Conservation (phyloP, 2,888 invertebrate species). For the Plebejus anna region DNA sequence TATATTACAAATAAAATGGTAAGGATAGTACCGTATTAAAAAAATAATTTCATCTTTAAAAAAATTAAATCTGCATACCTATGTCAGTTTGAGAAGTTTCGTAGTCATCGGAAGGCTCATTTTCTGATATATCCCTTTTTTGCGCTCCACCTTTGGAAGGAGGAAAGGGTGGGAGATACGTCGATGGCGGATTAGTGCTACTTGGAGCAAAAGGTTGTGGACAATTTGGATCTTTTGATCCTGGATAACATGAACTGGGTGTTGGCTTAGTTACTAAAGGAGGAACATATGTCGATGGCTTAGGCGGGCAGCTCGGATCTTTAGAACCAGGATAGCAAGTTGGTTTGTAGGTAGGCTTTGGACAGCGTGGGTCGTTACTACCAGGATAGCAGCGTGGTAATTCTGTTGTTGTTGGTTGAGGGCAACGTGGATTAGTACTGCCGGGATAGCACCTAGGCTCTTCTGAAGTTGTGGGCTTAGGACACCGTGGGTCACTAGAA, state of each 20-base stretch:
- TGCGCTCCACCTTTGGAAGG: constrained; percentile 60
- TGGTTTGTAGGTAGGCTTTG: constrained; percentile 41
- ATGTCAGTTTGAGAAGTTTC: constrained; percentile 54
- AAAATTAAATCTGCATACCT: constrained; percentile 48
- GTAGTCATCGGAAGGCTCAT: constrained; percentile 51
- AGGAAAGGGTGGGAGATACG: constrained; percentile 72
- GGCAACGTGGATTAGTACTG: constrained; percentile 48
- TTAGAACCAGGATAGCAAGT: constrained; percentile 42
- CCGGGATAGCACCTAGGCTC: constrained; percentile 38
- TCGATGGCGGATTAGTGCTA: constrained; percentile 66
- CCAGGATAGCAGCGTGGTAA: constrained; percentile 41
- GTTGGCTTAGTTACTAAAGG: constrained; percentile 50
- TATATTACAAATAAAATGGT: neutral
- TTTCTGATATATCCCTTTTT: constrained; percentile 51
- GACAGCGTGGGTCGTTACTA: constrained; percentile 49
- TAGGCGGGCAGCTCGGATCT: constrained; percentile 43
- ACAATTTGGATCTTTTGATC: constrained; percentile 64
- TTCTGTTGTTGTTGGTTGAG: constrained; percentile 34
- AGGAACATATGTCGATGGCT: constrained; percentile 44
- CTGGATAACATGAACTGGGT: constrained; percentile 65
- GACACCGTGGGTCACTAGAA: constrained; percentile 48
- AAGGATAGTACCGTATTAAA: neutral
- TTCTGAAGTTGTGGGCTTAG: constrained; percentile 40
- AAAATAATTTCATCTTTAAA: neutral
- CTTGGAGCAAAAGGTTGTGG: constrained; percentile 67